These are phyloP conservation scores for Dicroscelio sp. DNA, from an alignment of 2,888 invertebrate species.

Conservation along the genomic window DNA sequence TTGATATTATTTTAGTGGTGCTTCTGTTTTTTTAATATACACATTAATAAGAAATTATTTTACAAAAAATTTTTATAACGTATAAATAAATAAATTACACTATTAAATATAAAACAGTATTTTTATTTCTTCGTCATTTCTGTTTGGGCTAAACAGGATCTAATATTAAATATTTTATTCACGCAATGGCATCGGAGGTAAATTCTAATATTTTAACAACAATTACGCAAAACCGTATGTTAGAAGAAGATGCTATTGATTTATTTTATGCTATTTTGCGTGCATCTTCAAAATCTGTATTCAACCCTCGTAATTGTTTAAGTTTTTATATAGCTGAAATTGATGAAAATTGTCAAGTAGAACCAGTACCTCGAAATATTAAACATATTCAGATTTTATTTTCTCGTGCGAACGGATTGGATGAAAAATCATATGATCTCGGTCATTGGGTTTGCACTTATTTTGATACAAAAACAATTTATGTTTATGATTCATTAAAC, in stretches of 20 bases:
- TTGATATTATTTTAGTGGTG: too few relatives aligned
- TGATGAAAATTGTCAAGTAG: background rate
- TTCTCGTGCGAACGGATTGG: constrained; percentile 15
- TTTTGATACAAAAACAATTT: constrained; percentile 36
- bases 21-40: too few relatives aligned
- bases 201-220: too few relatives aligned
- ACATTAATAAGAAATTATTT: too few relatives aligned
- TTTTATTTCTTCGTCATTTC: too few relatives aligned
- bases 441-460: constrained; percentile 42
- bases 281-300: background rate
- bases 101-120: too few relatives aligned
- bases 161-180: too few relatives aligned
- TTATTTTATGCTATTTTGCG: constrained; percentile 26
- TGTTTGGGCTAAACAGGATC: too few relatives aligned
- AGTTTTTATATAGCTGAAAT: constrained; percentile 52
- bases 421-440: constrained; percentile 1
- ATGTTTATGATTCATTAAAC: too few relatives aligned
- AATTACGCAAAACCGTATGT: constrained; percentile 12
- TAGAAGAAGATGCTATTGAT: constrained; percentile 44
- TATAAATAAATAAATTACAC: too few relatives aligned
- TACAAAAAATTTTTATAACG: too few relatives aligned
- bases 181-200: too few relatives aligned
- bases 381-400: constrained; percentile 57
- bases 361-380: constrained; percentile 26
- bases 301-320: constrained; percentile 34